These are phyloP conservation scores for Hirundo rustica DNA, from an alignment of 2,797 vertebrate genomes.

Conservation along the genomic window DNA sequence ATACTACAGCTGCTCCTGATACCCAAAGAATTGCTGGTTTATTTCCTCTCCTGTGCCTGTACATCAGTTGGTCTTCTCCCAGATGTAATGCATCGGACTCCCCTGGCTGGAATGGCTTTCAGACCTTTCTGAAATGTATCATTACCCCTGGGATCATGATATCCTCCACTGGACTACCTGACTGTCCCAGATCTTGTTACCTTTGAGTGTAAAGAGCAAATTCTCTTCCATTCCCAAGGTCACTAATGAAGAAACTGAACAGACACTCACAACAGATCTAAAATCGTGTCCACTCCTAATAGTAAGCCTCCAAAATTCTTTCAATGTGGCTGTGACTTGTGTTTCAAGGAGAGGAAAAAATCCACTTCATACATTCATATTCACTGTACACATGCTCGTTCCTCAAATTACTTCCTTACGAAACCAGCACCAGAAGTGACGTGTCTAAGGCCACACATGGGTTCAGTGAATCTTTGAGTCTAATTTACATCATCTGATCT, in stretches of 20 bases:
- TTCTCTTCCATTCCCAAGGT: background rate
- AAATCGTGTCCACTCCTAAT: fast-evolving
- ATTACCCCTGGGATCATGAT: background rate
- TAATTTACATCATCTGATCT: background rate
- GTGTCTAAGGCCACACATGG: background rate
- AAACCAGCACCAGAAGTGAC: background rate
- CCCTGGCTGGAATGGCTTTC: background rate
- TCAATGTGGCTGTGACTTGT: background rate
- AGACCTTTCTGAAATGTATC: background rate
- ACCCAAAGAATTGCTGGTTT: background rate
- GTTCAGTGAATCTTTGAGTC: background rate
- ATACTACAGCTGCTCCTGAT: background rate
- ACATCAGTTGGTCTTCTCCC: background rate
- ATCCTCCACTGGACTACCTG: background rate
- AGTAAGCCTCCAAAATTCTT: background rate
- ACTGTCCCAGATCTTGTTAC: background rate
- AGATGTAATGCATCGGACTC: background rate
- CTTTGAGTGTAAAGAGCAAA: background rate
- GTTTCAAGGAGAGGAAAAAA: background rate
- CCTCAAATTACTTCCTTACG: background rate
- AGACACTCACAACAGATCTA: background rate
- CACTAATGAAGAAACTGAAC: background rate
- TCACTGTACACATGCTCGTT: background rate
- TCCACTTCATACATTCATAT: background rate
- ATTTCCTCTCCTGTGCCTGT: background rate